Evolutionary conservation across 1,140 invertebrate species (phyloP).

Genomic region (Camponotus floridanus): DNA sequence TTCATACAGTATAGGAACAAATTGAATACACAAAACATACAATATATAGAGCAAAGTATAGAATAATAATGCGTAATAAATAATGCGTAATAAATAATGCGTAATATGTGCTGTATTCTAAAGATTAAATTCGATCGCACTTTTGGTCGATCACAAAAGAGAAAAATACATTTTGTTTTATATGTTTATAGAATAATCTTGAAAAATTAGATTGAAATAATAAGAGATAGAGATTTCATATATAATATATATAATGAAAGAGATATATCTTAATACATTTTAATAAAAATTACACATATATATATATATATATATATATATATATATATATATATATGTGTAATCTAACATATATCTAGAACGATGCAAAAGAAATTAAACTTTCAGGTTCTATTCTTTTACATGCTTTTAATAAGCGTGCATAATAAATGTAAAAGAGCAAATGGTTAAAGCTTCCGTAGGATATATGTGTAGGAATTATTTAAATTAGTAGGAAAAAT

Average conservation of each 20-base stretch:
- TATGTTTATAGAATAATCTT: background rate
- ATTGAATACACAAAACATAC: background rate
- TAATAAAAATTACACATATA: background rate
- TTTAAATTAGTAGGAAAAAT: background rate
- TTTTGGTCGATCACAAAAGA: background rate
- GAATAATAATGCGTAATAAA: background rate
- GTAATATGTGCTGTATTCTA: background rate
- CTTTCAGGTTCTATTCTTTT: background rate
- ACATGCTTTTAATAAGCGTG: background rate
- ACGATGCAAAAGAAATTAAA: conserved; percentile 13
- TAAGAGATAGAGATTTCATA: background rate
- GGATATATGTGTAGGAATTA: background rate
- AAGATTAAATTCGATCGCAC: background rate
- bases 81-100: background rate
- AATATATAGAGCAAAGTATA: background rate
- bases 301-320: too few relatives aligned
- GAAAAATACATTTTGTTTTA: background rate
- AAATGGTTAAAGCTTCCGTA: background rate
- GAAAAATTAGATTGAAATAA: background rate
- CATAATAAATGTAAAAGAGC: conserved; percentile 11
- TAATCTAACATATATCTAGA: too few relatives aligned
- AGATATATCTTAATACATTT: background rate
- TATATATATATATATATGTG: too few relatives aligned
- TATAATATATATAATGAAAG: background rate
- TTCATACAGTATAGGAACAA: too few relatives aligned